Evolutionary conservation across 2,113 vertebrate genomes (phyloP), one percentile per base, ranked within the genome.

Genomic region (Plectropomus leopardus): DNA sequence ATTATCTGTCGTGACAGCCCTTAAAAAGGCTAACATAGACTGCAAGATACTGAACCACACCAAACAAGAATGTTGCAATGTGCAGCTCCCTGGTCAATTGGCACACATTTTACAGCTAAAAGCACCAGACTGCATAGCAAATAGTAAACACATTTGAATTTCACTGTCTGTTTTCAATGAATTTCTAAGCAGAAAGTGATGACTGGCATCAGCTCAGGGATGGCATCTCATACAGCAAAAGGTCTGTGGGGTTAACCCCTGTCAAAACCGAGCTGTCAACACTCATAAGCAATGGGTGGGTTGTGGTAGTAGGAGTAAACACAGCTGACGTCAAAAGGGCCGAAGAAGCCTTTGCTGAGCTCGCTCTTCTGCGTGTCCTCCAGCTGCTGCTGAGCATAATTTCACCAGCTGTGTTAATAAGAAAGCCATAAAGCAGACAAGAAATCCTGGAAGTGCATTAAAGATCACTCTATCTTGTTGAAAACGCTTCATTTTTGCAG

Each of bases 201-300:
- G 88, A 82, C 76, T 78, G 63, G 72, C 67, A 80, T 73, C 24
- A 70, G 77, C 80, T 78, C 51, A 57, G 48, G 70, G 47, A 82
- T 17, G 58, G 80, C 17, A 19, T 88, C 83, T 85, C 72, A 77
- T 63, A 70, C 55, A 51, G 58, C 19, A 13, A 70, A 50, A 77
- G 69, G 75, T 87, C 70, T 30, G 47, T 26, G 83, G 85, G 87
- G 91, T 88, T 83, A 87, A 88, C 70, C 55, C 51, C 42, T 51
- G 63, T 78, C 73, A 77, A 86, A 85, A 77, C 45, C n/a, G 11
- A 67, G 64, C 75, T 75, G 89, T 87, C 89, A 86, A 84, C 76
- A 55, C 68, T 82, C 64, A 70, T 67, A 65, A 71, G 64, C 28
- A 77, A 68, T 24, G 17, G 30, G 32, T 36, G 13, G 24, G 44